A percentile compares a stretch with the other conserved stretches of the same genome.
Evolutionary conservation across 2,888 invertebrate species (phyloP).

Genomic region (Amphipyra berbera): DNA sequence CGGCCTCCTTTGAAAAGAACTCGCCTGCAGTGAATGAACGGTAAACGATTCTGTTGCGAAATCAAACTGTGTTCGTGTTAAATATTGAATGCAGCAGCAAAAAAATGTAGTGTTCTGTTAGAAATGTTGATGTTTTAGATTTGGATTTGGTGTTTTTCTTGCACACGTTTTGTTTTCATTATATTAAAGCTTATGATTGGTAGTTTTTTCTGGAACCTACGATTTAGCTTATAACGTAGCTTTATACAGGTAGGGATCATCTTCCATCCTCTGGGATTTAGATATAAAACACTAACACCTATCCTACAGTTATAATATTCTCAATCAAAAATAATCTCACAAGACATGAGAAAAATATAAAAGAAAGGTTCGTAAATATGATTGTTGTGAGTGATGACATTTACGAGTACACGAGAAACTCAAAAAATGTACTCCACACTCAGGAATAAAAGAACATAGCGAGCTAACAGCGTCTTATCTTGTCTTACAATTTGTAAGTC

Average conservation of each 20-base stretch:
- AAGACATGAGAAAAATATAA: not conserved
- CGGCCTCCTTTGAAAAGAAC: not conserved
- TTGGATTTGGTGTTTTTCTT: no score
- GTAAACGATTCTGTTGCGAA: constrained; percentile 18
- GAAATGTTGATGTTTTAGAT: no score
- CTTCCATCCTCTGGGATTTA: no score
- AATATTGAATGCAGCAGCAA: not conserved
- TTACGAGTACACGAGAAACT: constrained; percentile 1
- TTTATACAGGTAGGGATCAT: no score
- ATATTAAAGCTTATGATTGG: no score
- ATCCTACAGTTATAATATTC: no score
- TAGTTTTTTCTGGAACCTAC: no score
- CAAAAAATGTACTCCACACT: constrained; percentile 18
- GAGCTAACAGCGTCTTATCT: constrained; percentile 21
- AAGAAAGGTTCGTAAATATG: not conserved
- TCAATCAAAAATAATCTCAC: no score
- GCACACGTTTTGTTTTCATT: no score
- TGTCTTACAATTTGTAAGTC: constrained; percentile 37
- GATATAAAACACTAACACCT: no score
- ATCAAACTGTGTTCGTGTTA: constrained; percentile 5
- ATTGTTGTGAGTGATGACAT: not conserved
- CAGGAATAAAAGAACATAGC: constrained; percentile 22
- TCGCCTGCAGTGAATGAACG: constrained; percentile 5
- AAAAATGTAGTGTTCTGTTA: not conserved
- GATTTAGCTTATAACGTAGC: no score